Conservation (phyloP, 2,888 invertebrate genomes). For the Caenorhabditis afra region DNA sequence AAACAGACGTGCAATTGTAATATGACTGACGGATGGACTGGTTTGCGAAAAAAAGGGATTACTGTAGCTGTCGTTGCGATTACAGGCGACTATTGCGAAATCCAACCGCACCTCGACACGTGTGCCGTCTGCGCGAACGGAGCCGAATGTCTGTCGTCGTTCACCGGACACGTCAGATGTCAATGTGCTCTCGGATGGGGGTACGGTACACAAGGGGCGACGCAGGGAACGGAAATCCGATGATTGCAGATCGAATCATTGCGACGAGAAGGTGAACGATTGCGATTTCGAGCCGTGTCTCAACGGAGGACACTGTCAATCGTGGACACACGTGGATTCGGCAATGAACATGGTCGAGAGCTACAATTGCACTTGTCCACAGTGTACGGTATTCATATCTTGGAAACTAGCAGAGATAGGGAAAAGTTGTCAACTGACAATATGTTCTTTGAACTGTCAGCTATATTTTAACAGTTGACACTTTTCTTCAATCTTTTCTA, state of each 20-base stretch:
- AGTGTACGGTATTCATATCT: too few species aligned
- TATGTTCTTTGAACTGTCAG: too few species aligned
- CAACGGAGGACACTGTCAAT: slow-evolving; percentile 35
- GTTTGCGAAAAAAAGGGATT: slow-evolving; percentile 12
- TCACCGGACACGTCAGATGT: slow-evolving; percentile 25
- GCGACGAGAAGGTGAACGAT: slow-evolving; percentile 1
- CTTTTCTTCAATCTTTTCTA: too few species aligned
- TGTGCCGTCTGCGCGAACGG: slow-evolving; percentile 26
- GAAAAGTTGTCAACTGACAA: too few species aligned
- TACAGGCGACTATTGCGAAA: slow-evolving; percentile 41
- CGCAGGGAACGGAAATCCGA: too few species aligned
- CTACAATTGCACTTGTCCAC: slow-evolving; percentile 51
- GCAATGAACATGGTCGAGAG: not conserved
- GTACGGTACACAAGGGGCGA: slow-evolving; percentile 35
- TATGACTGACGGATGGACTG: slow-evolving; percentile 13
- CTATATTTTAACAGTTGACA: too few species aligned
- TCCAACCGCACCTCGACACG: slow-evolving; percentile 9
- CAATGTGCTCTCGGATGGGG: slow-evolving; percentile 36
- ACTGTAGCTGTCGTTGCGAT: not conserved
- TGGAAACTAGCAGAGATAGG: too few species aligned
- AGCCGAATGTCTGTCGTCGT: slow-evolving; percentile 6
- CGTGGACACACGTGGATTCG: not conserved
- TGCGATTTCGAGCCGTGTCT: slow-evolving; percentile 43
- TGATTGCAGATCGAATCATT: too few species aligned
- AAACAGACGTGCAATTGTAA: slow-evolving; percentile 24